Evolutionary conservation across 2,888 invertebrate genomes (phyloP), one percentile per base, ranked within the genome.

Genomic region (Drosophila basisetae): DNA sequence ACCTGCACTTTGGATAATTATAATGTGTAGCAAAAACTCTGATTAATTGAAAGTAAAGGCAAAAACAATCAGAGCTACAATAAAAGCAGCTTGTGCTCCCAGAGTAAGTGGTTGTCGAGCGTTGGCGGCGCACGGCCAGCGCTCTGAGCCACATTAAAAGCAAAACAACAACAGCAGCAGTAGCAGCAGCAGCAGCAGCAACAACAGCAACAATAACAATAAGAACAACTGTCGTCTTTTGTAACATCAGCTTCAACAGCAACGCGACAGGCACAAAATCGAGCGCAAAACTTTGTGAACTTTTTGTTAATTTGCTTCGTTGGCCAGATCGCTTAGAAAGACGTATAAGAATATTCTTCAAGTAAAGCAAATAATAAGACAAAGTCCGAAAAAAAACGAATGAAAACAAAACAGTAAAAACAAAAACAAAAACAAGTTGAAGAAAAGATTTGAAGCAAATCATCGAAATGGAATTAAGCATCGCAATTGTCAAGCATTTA

Each of bases 401-500:
- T 58, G 31, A 66, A 28, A 65, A 47, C 31, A 41, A 63, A 13
- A 13, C 35, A 35, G 13, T 18, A 52, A 50, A 35, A 58, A 49
- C 13, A 25, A 35, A 25, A 52, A 64, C 58, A 35, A 68, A 31
- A 65, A 53, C 35, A 41, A 63, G 25, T 47, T 25, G 16, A 25
- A 47, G 25, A 16, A 47, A 63, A 52, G 31, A 64, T 69, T 71
- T 70, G 47, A 58, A 73, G 81, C 62, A 81, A 70, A 89, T 77
- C 87, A 86, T 84, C 84, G 84, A 86, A 84, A 84, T 84, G 84
- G 90, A 84, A 84, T 84, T 84, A 55, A 76, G 68, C 84, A 84
- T 86, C 73, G 76, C 62, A 68, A 75, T 79, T 68, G 63, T 71
- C 65, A 79, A 87, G 74, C 84, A 86, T 76, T 79, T 84, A 72